Evolutionary conservation across 1,140 invertebrate species (phyloP), one percentile per base, ranked within the genome.

Genomic region (Carposina sasakii): DNA sequence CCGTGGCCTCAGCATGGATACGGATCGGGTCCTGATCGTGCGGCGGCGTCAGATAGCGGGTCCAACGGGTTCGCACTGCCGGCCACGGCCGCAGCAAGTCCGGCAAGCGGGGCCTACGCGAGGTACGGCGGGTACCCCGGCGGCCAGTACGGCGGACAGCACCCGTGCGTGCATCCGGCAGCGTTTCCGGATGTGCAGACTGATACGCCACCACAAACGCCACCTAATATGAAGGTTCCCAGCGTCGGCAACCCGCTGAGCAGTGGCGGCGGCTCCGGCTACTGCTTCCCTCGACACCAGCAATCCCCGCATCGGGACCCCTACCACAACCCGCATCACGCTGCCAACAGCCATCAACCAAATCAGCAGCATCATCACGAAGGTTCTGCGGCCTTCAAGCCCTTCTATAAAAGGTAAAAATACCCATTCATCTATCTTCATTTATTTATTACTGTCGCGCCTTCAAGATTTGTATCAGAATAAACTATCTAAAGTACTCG

Each of bases 181-280:
- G 88, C 89, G 74, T 94, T 94, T 88, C 93, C 92, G 68, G 93
- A 94, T 74, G 92, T 94, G 75, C 93, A 93, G 86, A 95, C 94
- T 56, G 95, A 95, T 77, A 96, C 95, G 52, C 95, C 94, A 57
- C 95, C 94, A 20, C 94, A 96, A 86, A 96, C 95, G 56, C 94
- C 94, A 48, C 94, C 94, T 73, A 96, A 94, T 82, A 93, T 95
- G 91, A 96, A 95, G 77, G 88, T 94, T 71, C 90, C 91, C 62
- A 93, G 90, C 71, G 91, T 92, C 67, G 90, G 86, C 67, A 87
- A 84, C 53, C 83, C 64, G 71, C 76, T 89, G 63, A 76, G 87
- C 41, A 87, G 85, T 75, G 88, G 74, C 58, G 87, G 72, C 48
- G 85, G 74, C 28, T 79, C 66, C 40, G 85, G 86, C 33, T 87